Evolutionary conservation across 2,113 vertebrate species (phyloP).

Genomic region (Rallus limicola): DNA sequence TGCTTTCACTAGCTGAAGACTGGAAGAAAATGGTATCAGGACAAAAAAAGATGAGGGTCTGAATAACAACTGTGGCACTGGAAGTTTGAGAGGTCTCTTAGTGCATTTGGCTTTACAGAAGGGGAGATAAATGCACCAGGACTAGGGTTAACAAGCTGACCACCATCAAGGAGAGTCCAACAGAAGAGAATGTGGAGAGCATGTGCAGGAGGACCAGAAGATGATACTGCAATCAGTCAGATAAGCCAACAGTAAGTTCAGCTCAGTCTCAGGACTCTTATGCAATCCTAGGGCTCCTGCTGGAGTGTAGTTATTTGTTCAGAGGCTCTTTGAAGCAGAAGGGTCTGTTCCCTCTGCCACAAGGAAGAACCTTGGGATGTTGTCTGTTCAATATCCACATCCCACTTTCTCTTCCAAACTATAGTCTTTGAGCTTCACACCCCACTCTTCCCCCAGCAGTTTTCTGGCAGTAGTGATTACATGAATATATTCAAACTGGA

Average conservation of each 20-base stretch:
- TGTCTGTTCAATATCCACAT: background rate
- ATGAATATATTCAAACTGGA: background rate
- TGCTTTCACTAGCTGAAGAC: background rate
- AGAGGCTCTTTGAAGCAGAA: background rate
- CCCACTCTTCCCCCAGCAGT: background rate
- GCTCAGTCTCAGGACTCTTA: background rate
- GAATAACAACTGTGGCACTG: background rate
- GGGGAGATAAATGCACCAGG: background rate
- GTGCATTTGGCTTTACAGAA: background rate
- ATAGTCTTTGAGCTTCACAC: background rate
- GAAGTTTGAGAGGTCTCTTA: background rate
- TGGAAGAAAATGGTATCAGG: background rate
- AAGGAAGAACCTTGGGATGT: background rate
- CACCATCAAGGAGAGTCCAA: background rate
- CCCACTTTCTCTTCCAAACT: background rate
- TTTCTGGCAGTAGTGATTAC: background rate
- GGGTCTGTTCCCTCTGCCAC: rapidly evolving
- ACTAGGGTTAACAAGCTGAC: background rate
- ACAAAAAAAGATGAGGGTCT: background rate
- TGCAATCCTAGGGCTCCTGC: background rate
- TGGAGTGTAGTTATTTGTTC: background rate
- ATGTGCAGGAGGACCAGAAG: background rate
- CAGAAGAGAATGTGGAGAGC: background rate
- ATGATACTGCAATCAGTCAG: background rate
- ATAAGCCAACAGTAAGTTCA: background rate